A percentile compares a stretch with the other conserved stretches of the same genome.
phyloP scores from a whole-genome alignment of 2,113 vertebrate genomes.

The Microtus pennsylvanicus region DNA sequence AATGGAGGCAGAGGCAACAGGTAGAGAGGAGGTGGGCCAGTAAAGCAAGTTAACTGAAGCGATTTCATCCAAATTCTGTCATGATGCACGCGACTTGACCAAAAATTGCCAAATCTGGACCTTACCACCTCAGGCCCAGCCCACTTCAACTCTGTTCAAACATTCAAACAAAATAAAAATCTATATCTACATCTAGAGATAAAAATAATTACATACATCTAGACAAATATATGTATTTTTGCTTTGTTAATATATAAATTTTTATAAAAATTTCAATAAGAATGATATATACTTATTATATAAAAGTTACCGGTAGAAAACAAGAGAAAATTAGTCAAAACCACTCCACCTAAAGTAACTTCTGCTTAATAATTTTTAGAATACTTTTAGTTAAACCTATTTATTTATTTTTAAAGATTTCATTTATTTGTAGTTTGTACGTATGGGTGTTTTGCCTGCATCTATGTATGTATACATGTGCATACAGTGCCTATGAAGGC shows the following conservation, averaged over 20 bases:
- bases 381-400: neutral
- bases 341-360: neutral
- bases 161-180: neutral
- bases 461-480: neutral
- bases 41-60: neutral
- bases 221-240: neutral
- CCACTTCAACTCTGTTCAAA: neutral
- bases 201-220: neutral
- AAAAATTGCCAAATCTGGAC: neutral
- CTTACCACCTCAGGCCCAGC: neutral
- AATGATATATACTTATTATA: neutral
- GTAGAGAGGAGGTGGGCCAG: neutral
- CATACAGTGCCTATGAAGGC: neutral
- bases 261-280: conserved; percentile 5
- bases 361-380: conserved; percentile 13
- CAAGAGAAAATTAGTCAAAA: conserved; percentile 26
- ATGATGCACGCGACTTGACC: neutral
- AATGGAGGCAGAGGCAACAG: neutral
- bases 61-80: neutral
- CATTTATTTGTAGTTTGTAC: neutral
- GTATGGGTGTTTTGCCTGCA: neutral
- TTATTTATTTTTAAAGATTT: neutral
- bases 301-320: conserved; percentile 11
- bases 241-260: neutral
- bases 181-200: neutral